Conservation (phyloP, 2,113 vertebrate genomes). For the Excalfactoria chinensis region DNA sequence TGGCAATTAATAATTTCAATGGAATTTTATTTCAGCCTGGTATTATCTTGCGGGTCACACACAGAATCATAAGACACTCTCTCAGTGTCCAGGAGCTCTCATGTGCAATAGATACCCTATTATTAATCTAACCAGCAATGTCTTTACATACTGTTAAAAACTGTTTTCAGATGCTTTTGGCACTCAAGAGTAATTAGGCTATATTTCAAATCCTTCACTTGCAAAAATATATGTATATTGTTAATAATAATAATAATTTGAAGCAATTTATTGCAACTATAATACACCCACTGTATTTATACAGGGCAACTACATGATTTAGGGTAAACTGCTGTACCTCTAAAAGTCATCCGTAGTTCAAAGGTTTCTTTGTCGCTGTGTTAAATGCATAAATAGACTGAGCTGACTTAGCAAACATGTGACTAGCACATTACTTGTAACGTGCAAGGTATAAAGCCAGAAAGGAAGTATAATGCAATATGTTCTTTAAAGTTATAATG, state of each 20-base stretch:
- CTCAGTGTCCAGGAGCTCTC: not conserved
- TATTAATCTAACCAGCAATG: conserved; percentile 26
- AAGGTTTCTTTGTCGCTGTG: not conserved
- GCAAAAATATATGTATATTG: not conserved
- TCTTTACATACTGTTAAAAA: conserved; percentile 2
- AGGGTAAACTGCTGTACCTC: not conserved
- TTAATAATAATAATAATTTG: too few relatives aligned
- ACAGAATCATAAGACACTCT: conserved; percentile 20
- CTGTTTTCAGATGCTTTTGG: conserved; percentile 9
- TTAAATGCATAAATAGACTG: conserved; percentile 48
- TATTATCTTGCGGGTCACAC: conserved; percentile 8
- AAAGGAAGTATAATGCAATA: conserved; percentile 58
- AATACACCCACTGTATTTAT: not conserved
- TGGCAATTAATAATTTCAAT: conserved; percentile 13
- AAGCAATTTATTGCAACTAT: too few relatives aligned
- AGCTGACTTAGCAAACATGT: conserved; percentile 52
- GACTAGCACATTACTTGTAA: conserved; percentile 31
- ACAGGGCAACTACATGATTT: not conserved
- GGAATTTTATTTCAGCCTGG: conserved; percentile 58
- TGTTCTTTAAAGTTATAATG: conserved; percentile 37
- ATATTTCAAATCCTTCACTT: not conserved
- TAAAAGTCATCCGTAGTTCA: not conserved
- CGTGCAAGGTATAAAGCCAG: conserved; percentile 54
- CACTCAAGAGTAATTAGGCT: not conserved
- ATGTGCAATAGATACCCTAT: not conserved